These are phyloP conservation scores for Anolis carolinensis DNA, from an alignment of 2,113 vertebrate genomes.

Conservation along the genomic window DNA sequence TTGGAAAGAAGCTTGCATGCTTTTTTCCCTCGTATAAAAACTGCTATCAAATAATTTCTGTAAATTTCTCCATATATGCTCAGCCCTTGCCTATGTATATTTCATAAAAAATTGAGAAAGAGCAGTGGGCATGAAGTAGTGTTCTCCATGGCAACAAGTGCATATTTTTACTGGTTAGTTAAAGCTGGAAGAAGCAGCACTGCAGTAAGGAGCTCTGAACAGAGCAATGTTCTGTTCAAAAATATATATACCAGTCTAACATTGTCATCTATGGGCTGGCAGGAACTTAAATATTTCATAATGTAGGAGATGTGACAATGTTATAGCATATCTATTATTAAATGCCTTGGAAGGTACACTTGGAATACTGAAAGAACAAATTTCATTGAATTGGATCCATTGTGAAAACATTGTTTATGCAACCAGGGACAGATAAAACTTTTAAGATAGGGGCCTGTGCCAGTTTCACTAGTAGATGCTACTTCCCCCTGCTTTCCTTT, in stretches of 20 bases:
- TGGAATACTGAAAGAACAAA: not conserved
- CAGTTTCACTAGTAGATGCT: not conserved
- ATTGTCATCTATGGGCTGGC: not conserved
- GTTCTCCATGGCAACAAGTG: conserved; percentile 50
- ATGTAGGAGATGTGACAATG: not conserved
- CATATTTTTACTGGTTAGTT: conserved; percentile 46
- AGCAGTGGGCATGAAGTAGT: not conserved
- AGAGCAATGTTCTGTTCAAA: conserved; percentile 28
- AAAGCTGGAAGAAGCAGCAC: conserved; percentile 3
- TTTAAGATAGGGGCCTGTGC: no score
- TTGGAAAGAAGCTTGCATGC: conserved; percentile 8
- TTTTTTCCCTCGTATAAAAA: conserved; percentile 4
- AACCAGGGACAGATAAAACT: not conserved
- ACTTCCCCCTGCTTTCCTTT: no score
- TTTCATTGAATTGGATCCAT: not conserved
- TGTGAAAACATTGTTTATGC: not conserved
- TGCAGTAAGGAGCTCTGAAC: not conserved
- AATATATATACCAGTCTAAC: not conserved
- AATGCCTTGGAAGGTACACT: not conserved
- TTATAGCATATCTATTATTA: not conserved
- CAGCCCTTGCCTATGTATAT: conserved; percentile 25
- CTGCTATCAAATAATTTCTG: conserved; percentile 14
- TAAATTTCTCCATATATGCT: conserved; percentile 11
- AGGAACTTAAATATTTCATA: not conserved
- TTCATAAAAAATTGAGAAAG: conserved; percentile 17